Percentiles rank a stretch among this genome's conserved stretches.
Conservation (phyloP, 2,797 vertebrate species). For the Labeo calbasu region DNA sequence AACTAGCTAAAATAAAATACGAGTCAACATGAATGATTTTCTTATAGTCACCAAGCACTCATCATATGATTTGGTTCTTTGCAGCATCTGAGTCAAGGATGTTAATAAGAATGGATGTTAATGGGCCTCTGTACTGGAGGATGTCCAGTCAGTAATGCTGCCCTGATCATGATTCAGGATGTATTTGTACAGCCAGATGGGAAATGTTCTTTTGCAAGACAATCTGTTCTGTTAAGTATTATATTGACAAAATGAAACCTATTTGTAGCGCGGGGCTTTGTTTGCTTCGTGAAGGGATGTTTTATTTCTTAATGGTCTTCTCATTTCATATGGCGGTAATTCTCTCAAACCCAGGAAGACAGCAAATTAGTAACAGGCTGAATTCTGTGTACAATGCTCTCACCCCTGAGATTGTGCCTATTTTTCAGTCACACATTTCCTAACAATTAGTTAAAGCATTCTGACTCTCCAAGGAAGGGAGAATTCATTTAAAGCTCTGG, state of each 20-base stretch:
- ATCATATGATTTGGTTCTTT: not conserved
- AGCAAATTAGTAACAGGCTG: constrained; percentile 32
- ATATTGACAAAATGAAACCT: constrained; percentile 1
- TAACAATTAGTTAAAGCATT: constrained; percentile 43
- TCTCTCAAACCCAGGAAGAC: constrained; percentile 35
- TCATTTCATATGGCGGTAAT: constrained; percentile 6
- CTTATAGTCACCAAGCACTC: not conserved
- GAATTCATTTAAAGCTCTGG: constrained; percentile 47
- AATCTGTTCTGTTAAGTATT: not conserved
- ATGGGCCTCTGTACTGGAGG: constrained; percentile 2
- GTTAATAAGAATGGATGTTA: constrained; percentile 2
- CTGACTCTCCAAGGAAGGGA: constrained; percentile 39
- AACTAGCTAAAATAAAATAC: not conserved
- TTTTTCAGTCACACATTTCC: constrained; percentile 49
- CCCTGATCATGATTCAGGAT: not conserved
- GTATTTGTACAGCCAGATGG: constrained; percentile 18
- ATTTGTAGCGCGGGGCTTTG: constrained; percentile 4
- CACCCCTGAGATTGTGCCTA: constrained; percentile 29
- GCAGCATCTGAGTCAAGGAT: not conserved
- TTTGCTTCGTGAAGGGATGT: not conserved
- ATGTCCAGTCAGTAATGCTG: not conserved
- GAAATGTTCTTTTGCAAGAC: constrained; percentile 7
- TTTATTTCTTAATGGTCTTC: constrained; percentile 24
- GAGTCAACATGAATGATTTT: not conserved
- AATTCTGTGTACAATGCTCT: constrained; percentile 7